Evolutionary conservation across 2,797 vertebrate species (phyloP).

Genomic region (Sarcophilus harrisii): DNA sequence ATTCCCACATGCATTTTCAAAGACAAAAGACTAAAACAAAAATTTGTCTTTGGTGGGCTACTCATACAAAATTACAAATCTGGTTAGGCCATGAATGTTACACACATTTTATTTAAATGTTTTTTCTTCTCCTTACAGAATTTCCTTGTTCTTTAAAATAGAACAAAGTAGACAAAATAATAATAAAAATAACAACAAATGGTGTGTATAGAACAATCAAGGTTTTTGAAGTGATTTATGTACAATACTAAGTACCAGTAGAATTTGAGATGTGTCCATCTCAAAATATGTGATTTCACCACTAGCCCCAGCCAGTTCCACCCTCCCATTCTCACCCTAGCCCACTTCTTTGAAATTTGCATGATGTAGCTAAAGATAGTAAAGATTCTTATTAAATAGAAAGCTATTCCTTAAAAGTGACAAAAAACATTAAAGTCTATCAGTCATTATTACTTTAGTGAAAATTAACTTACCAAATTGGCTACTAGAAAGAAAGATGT

Average conservation of each 20-base stretch:
- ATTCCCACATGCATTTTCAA: constrained; percentile 28
- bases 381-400: not conserved
- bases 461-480: not conserved
- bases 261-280: not conserved
- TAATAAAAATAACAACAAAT: not conserved
- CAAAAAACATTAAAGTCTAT: too few species aligned
- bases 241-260: not conserved
- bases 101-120: constrained; percentile 27
- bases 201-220: not conserved
- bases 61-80: constrained; percentile 11
- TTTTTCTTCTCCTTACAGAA: not conserved
- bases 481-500: not conserved
- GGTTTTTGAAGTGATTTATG: too few species aligned
- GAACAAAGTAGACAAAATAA: not conserved
- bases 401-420: not conserved
- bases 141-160: constrained; percentile 25
- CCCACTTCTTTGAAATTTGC: not conserved
- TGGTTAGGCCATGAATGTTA: constrained; percentile 10
- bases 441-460: not conserved
- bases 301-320: not conserved
- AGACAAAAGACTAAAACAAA: constrained; percentile 35
- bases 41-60: not conserved
- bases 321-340: not conserved
- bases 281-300: not conserved
- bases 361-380: not conserved